These are phyloP conservation scores for Chaetodon trifascialis DNA, from an alignment of 2,113 vertebrate genomes.

Conservation along the genomic window DNA sequence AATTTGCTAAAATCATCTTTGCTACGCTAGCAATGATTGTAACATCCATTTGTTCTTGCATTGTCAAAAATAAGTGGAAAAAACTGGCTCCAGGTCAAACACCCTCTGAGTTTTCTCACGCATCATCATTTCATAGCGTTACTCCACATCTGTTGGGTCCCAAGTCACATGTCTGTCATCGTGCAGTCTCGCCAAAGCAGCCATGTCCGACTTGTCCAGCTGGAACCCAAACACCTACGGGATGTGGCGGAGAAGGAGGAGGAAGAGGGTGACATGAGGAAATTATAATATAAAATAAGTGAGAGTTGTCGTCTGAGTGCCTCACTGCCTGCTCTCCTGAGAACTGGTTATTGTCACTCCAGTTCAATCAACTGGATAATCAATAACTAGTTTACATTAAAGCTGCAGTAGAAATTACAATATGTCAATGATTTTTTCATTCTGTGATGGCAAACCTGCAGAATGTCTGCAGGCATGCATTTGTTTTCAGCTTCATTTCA, in stretches of 20 bases:
- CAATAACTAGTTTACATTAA: too few species aligned
- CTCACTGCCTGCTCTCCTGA: too few species aligned
- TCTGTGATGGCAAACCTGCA: not conserved
- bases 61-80: not conserved
- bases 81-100: not conserved
- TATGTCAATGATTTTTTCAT: too few species aligned
- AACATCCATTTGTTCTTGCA: not conserved
- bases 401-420: too few species aligned
- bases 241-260: not conserved
- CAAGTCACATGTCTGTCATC: constrained; percentile 88
- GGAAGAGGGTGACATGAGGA: not conserved
- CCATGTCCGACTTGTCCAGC: constrained; percentile 83
- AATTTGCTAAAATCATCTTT: not conserved
- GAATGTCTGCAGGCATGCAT: too few species aligned
- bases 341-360: too few species aligned
- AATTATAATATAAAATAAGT: not conserved
- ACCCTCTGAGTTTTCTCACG: not conserved
- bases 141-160: constrained; percentile 85
- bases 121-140: constrained; percentile 24
- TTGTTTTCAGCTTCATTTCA: too few species aligned
- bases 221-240: constrained; percentile 63
- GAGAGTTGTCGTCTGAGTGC: not conserved
- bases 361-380: too few species aligned
- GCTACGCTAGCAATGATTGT: not conserved
- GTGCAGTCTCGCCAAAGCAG: constrained; percentile 82